These are phyloP conservation scores for Halcyon malimbica DNA, from an alignment of 2,113 vertebrate genomes.

Conservation along the genomic window DNA sequence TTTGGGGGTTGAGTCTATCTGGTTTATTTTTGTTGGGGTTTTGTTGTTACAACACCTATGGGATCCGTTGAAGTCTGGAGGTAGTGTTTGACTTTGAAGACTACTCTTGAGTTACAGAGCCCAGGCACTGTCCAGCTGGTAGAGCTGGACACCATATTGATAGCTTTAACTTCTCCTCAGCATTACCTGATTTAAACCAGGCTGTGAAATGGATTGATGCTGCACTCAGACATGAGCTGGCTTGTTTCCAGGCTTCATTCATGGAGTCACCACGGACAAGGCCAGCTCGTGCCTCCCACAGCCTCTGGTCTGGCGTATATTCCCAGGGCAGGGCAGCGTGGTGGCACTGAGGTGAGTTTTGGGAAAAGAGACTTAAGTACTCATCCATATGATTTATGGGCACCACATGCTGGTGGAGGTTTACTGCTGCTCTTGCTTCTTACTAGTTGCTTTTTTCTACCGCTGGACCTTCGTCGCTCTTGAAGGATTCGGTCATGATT, in stretches of 20 bases:
- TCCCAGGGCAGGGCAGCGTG: not conserved
- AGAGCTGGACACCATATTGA: not conserved
- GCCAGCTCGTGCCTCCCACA: not conserved
- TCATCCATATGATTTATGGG: rapidly evolving
- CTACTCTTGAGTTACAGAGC: not conserved
- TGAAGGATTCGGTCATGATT: not conserved
- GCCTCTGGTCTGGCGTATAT: not conserved
- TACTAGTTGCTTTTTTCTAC: not conserved
- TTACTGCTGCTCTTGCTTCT: not conserved
- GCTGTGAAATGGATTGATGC: not conserved
- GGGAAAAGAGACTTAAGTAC: not conserved
- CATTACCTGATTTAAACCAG: not conserved
- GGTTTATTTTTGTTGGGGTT: not conserved
- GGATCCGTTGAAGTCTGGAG: not conserved
- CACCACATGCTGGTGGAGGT: rapidly evolving
- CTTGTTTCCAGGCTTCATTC: not conserved
- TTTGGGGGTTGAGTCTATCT: not conserved
- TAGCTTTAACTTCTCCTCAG: not conserved
- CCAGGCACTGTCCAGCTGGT: not conserved
- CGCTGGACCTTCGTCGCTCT: not conserved
- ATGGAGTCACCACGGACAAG: not conserved
- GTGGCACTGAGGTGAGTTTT: not conserved
- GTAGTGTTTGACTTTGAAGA: not conserved
- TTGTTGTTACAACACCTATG: not conserved
- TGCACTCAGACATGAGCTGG: rapidly evolving